Percentiles rank a stretch among this genome's conserved stretches.
Conservation (phyloP, 2,113 vertebrate genomes). For the Tyrannus savana region DNA sequence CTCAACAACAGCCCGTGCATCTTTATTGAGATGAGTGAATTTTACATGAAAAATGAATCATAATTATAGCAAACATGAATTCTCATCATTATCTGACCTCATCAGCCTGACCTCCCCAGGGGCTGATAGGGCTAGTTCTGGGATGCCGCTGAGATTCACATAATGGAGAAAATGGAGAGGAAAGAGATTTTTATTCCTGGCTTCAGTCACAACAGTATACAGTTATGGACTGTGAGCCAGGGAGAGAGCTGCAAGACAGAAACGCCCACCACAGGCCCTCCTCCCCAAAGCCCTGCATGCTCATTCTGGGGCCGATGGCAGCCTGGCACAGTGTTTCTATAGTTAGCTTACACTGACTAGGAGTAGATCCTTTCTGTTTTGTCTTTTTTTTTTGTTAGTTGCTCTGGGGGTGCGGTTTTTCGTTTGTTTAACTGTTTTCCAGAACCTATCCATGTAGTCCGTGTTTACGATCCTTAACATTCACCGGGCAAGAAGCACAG, state of each 20-base stretch:
- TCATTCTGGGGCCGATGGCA: not conserved
- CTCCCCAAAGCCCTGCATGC: accelerated
- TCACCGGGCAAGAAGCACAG: not conserved
- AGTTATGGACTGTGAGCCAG: not conserved
- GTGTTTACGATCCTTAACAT: not conserved
- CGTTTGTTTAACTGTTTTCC: not conserved
- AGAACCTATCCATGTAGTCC: not conserved
- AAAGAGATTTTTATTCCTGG: not conserved
- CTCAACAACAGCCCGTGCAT: not conserved
- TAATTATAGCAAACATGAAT: conserved; percentile 14
- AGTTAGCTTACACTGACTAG: not conserved
- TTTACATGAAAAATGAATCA: conserved; percentile 37
- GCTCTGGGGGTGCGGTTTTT: not conserved
- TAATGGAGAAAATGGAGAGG: not conserved
- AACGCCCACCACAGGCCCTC: not conserved
- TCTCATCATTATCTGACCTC: not conserved
- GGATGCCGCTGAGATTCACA: not conserved
- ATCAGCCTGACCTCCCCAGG: not conserved
- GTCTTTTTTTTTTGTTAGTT: not conserved
- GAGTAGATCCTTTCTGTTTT: not conserved
- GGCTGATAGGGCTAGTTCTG: not conserved
- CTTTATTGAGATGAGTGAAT: not conserved
- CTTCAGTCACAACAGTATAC: not conserved
- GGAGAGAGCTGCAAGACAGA: not conserved
- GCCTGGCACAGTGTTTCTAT: not conserved